Percentiles rank a stretch among this genome's conserved stretches.
Conservation (phyloP, 2,113 vertebrate species). For the Serilophus lunatus region DNA sequence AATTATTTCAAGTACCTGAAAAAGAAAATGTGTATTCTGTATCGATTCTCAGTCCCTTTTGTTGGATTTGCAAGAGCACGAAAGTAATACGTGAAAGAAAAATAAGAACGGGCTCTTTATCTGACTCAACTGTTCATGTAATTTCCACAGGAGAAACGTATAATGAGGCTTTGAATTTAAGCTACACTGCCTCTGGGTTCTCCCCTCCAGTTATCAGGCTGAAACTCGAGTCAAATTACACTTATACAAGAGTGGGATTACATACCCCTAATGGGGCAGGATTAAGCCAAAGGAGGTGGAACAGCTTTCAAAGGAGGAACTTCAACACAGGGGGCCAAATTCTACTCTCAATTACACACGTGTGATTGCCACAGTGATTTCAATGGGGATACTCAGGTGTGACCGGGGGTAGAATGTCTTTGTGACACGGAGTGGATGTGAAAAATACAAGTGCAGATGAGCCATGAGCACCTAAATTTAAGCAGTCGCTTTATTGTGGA, state of each 20-base stretch:
- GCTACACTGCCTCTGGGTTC: not conserved
- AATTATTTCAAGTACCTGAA: not conserved
- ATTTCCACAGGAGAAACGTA: slow-evolving; percentile 39
- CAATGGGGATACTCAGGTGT: slow-evolving; percentile 37
- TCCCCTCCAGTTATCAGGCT: slow-evolving; percentile 13
- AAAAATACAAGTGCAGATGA: not conserved
- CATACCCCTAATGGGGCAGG: slow-evolving; percentile 35
- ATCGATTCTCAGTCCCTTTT: not conserved
- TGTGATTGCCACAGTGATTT: slow-evolving; percentile 41
- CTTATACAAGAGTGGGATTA: slow-evolving; percentile 57
- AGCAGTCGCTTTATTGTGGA: not conserved
- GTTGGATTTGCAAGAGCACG: not conserved
- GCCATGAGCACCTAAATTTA: not conserved
- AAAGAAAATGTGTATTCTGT: not conserved
- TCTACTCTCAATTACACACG: slow-evolving; percentile 59
- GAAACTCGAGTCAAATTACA: slow-evolving; percentile 50
- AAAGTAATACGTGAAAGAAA: not conserved
- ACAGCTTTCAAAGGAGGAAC: slow-evolving; percentile 58
- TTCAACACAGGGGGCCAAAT: slow-evolving; percentile 57
- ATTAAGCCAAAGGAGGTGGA: slow-evolving; percentile 58
- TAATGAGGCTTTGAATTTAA: slow-evolving; percentile 58
- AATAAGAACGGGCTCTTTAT: slow-evolving; percentile 46
- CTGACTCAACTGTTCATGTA: slow-evolving; percentile 51
- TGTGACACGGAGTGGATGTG: slow-evolving; percentile 20
- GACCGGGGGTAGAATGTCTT: not conserved